These are phyloP conservation scores for Arremon brunneinucha DNA, from an alignment of 2,797 vertebrate genomes.

Conservation along the genomic window DNA sequence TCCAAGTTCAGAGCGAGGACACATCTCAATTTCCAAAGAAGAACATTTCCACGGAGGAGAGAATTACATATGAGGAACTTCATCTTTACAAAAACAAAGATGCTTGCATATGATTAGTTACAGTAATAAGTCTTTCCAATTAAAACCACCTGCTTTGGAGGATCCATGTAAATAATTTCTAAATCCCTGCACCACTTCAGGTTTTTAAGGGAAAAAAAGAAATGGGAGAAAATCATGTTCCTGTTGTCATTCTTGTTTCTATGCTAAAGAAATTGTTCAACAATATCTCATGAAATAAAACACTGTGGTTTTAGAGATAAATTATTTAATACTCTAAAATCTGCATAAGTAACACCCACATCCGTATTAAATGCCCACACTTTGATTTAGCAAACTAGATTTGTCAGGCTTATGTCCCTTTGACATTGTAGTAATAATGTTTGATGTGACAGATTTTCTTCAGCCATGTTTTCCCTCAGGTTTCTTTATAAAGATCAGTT, in stretches of 20 bases:
- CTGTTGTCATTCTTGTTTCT: not conserved
- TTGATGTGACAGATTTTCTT: not conserved
- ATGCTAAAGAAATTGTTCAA: not conserved
- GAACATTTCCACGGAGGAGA: not conserved
- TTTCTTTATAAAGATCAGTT: not conserved
- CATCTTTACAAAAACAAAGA: not conserved
- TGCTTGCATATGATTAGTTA: not conserved
- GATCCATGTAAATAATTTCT: not conserved
- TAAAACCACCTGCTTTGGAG: not conserved
- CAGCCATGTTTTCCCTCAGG: not conserved
- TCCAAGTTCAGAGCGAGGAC: conserved; percentile 1
- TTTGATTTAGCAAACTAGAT: not conserved
- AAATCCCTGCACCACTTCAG: not conserved
- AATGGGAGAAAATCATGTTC: rapidly evolving
- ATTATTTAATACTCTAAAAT: not conserved
- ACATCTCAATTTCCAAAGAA: not conserved
- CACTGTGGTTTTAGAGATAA: not conserved
- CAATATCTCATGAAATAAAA: not conserved
- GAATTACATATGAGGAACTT: not conserved
- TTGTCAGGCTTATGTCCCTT: not conserved
- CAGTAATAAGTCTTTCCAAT: not conserved
- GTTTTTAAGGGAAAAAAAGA: not conserved
- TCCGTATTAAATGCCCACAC: not conserved
- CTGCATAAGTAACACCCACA: not conserved
- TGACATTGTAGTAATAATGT: not conserved